Base-by-base conservation (phyloP, 1,140 invertebrate genomes). In the Hylaeus anthracinus region DNA sequence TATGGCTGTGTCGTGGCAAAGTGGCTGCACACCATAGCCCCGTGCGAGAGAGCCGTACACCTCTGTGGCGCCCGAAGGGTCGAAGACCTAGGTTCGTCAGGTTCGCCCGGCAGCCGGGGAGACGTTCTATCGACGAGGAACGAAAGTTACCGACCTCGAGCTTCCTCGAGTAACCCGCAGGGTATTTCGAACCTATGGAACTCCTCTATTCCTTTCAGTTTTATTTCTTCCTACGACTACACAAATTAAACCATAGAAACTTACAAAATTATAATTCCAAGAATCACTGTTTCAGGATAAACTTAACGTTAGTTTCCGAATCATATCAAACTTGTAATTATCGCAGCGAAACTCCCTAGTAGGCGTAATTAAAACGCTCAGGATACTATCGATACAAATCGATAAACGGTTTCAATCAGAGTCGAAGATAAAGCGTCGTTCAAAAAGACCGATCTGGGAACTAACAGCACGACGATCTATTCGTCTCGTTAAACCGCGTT, bases 1-100 rank as follows among this genome's bases (percentile, higher is more conserved):
- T 90, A 90, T 90, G 89, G 81, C 87, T 84, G 74, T 85, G 85
- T 85, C 75, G 86, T 89, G 86, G 89, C 86, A 89, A 89, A 90
- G 89, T 90, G 85, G 83, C 89, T 83, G 84, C 84, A 83, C 86
- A 85, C 79, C 84, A 73, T 80, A 85, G 79, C 70, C 69, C 72
- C 75, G 74, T 79, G 82, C 74, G 82, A 86, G 79, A 77, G 72
- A 72, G 69, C 65, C 45, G 56, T 72, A 39, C 70, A 69, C 58
- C 55, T 41, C 39, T 72, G 75, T 81, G 77, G 82, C 73, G 72
- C 76, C 83, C 85, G 77, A 53, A 71, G 76, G 86, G 83, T 88
- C 86, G 83, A 80, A 74, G 86, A 85, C 83, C 86, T 80, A 82
- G 73, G 85, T 88, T 88, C 80, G 79, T 87, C 79, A 84, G 79